Evolutionary conservation across 2,113 vertebrate species (phyloP).

Genomic region (Halichoerus grypus): DNA sequence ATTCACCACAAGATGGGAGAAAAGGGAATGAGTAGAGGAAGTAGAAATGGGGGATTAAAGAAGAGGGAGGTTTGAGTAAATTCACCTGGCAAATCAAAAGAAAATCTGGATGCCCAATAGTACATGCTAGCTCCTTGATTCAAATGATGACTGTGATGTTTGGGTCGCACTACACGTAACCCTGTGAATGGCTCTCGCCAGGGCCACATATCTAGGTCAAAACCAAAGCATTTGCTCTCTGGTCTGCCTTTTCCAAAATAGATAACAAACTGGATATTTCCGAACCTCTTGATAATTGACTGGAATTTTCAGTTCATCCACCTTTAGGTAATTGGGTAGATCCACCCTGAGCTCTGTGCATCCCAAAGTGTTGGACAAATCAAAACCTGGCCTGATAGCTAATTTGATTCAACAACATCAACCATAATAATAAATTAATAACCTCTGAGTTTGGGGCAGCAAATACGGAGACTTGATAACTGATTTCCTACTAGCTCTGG

Average conservation of each 20-base stretch:
- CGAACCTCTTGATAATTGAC: background rate
- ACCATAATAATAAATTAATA: background rate
- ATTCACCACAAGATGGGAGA: background rate
- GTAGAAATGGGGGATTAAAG: background rate
- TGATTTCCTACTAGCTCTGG: background rate
- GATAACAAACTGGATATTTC: background rate
- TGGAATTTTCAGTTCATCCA: background rate
- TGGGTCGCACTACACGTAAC: fast-evolving
- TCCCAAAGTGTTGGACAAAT: background rate
- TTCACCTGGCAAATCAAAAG: background rate
- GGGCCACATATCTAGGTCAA: background rate
- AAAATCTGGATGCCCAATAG: background rate
- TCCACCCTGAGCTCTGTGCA: background rate
- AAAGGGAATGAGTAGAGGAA: background rate
- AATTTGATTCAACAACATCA: background rate
- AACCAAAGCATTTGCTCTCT: background rate
- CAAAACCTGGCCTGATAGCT: background rate
- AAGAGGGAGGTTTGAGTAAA: background rate
- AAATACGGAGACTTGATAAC: background rate
- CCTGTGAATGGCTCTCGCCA: background rate
- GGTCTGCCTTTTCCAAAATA: background rate
- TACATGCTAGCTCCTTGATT: background rate
- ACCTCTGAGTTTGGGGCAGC: background rate
- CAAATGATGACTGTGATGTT: background rate
- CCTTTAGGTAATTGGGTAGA: background rate